Evolutionary conservation across 1,140 invertebrate genomes (phyloP), one percentile per base, ranked within the genome.

Genomic region (Sinonovacula constricta): DNA sequence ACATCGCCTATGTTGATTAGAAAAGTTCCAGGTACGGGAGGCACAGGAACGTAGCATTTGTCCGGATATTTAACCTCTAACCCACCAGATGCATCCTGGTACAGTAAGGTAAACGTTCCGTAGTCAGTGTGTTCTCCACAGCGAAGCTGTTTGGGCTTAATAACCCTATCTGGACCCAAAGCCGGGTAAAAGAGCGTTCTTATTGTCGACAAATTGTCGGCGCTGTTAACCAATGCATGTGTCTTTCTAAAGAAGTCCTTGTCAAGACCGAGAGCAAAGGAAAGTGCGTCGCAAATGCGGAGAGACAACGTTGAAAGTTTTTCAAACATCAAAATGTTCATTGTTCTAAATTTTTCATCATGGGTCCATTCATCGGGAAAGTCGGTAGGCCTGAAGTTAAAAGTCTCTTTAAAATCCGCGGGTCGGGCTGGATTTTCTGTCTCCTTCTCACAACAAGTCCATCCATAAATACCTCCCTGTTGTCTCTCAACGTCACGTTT

Each of bases 81-180:
- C n/a, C n/a, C n/a, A n/a, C n/a, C n/a, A n/a, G n/a, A n/a, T n/a
- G n/a, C n/a, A n/a, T 92, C 93, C 91, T 95, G 95, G 49, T 94
- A 93, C 28, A 95, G 89, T 54, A 95, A 89, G 31, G 95, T 95
- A 88, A 95, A 94, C 34, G 94, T 94, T 74, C 95, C 95, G 76
- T 94, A 94, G 87, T 95, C 95, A 18, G 94, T 93, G 83, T 95
- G 94, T 0, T 94, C 93, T 0, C 94, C 94, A 68, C 94, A 95
- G 34, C 94, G 92, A 31, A 93, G 93, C 77, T 94, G 82, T 4
- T 84, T 83, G 1, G 75, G 91, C 36, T 92, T 81, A 53, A 81
- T 63, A 31, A 26, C 36, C 0, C 10, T 57, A 7, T 45, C 51
- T 24, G 24, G 7, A 12, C 62, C 24, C 0, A 76, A 18, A 18